phyloP scores from a whole-genome alignment of 2,113 vertebrate genomes.

The Clarias magur region DNA sequence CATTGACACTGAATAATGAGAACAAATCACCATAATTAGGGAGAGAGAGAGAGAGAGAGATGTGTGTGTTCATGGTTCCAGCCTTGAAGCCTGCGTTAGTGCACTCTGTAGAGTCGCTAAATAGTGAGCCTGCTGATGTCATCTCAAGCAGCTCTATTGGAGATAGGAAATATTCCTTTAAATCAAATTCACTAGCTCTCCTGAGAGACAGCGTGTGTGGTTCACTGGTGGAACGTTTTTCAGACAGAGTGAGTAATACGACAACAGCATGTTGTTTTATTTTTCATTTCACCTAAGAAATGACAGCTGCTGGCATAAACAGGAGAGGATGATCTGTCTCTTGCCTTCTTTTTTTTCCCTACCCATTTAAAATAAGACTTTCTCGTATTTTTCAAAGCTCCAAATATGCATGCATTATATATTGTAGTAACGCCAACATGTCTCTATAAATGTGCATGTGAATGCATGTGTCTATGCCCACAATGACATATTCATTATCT shows the following conservation, averaged over 20 bases:
- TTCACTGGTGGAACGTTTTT: background rate
- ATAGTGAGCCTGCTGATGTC: constrained; percentile 14
- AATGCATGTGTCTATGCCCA: background rate
- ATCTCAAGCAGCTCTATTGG: background rate
- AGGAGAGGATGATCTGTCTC: background rate
- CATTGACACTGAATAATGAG: constrained; percentile 7
- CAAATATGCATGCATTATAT: background rate
- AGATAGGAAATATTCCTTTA: constrained; percentile 16
- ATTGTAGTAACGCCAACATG: background rate
- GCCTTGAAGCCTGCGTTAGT: constrained; percentile 8
- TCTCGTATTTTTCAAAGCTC: background rate
- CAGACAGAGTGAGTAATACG: constrained; percentile 10
- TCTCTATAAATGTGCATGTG: background rate
- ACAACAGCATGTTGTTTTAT: background rate
- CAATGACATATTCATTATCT: background rate
- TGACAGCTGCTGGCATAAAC: background rate
- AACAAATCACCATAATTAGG: constrained; percentile 33
- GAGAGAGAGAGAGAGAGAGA: background rate
- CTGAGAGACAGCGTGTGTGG: constrained; percentile 6
- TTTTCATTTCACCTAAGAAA: constrained; percentile 20
- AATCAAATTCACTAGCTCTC: constrained; percentile 7
- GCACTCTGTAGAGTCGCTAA: background rate
- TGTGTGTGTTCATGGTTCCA: background rate
- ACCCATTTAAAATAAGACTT: background rate
- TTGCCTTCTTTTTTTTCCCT: background rate